These are phyloP conservation scores for Diprion similis DNA, from an alignment of 1,140 invertebrate genomes.

Conservation along the genomic window DNA sequence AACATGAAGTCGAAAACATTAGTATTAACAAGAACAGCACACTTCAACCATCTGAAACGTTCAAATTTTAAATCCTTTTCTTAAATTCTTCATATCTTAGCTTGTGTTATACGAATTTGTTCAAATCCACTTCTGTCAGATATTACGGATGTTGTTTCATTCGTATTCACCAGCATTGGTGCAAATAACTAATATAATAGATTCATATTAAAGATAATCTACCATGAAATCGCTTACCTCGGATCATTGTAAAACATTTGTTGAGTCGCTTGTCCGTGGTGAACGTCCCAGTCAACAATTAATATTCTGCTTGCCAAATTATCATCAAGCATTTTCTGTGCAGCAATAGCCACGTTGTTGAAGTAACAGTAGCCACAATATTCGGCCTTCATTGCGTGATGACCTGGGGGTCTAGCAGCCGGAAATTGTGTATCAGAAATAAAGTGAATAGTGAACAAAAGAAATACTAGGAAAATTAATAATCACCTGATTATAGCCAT, in stretches of 20 bases:
- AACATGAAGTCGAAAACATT: too few relatives aligned
- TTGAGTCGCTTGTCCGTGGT: slow-evolving; percentile 96
- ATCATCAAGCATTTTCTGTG: slow-evolving; percentile 77
- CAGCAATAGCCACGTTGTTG: slow-evolving; percentile 95
- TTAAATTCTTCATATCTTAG: too few relatives aligned
- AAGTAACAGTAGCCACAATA: slow-evolving; percentile 96
- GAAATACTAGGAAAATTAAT: slow-evolving; percentile 20
- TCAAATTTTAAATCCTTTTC: too few relatives aligned
- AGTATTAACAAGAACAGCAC: too few relatives aligned
- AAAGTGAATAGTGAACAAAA: slow-evolving; percentile 7
- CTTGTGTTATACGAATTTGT: too few relatives aligned
- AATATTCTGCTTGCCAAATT: slow-evolving; percentile 72
- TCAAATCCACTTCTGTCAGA: too few relatives aligned
- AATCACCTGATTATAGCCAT: slow-evolving; percentile 76
- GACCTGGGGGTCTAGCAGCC: slow-evolving; percentile 87
- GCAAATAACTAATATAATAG: too few relatives aligned
- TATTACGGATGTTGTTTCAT: too few relatives aligned
- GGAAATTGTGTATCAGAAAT: slow-evolving; percentile 10
- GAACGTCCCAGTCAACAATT: slow-evolving; percentile 97
- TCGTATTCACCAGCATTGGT: too few relatives aligned
- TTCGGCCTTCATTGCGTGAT: slow-evolving; percentile 92
- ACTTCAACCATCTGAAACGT: too few relatives aligned
- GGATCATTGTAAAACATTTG: slow-evolving; percentile 93
- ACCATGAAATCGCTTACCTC: slow-evolving; percentile 64
- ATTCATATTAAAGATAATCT: not conserved